Percentiles rank a stretch among this genome's conserved stretches.
phyloP scores from a whole-genome alignment of 2,888 invertebrate species.

The Polietes domitor region DNA sequence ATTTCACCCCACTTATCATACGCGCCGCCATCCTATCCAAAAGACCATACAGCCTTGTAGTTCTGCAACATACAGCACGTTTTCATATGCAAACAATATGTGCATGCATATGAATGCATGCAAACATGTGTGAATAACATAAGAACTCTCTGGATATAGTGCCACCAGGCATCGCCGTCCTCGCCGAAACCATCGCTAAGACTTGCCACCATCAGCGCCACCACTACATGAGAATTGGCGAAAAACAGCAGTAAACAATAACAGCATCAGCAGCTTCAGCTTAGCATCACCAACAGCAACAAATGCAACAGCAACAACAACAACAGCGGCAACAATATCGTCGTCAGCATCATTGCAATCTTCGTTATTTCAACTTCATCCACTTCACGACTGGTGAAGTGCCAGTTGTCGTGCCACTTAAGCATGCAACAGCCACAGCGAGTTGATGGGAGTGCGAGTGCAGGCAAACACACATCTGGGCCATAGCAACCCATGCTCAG shows the following conservation, averaged over 20 bases:
- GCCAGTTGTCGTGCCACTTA: conserved; percentile 67
- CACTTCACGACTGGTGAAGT: conserved; percentile 61
- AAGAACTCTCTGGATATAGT: conserved; percentile 32
- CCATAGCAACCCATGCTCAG: conserved; percentile 53
- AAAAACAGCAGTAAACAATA: conserved; percentile 48
- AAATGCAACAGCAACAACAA: background rate
- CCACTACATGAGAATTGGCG: conserved; percentile 51
- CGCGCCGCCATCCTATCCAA: background rate
- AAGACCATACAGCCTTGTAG: background rate
- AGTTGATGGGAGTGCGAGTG: conserved; percentile 57
- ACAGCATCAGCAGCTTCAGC: conserved; percentile 25
- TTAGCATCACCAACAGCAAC: conserved; percentile 26
- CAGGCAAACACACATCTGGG: conserved; percentile 67
- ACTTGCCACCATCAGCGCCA: conserved; percentile 52
- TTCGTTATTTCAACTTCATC: conserved; percentile 52
- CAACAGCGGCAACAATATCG: background rate
- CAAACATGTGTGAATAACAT: conserved; percentile 61
- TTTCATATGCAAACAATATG: conserved; percentile 66
- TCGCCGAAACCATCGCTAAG: conserved; percentile 49
- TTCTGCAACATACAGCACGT: conserved; percentile 66
- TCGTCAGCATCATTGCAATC: background rate
- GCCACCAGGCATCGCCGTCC: conserved; percentile 38
- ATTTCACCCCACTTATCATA: background rate
- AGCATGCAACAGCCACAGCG: conserved; percentile 58
- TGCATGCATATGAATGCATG: conserved; percentile 58